These are phyloP conservation scores for Cynoglossus semilaevis DNA, from an alignment of 2,113 vertebrate species.

Conservation along the genomic window DNA sequence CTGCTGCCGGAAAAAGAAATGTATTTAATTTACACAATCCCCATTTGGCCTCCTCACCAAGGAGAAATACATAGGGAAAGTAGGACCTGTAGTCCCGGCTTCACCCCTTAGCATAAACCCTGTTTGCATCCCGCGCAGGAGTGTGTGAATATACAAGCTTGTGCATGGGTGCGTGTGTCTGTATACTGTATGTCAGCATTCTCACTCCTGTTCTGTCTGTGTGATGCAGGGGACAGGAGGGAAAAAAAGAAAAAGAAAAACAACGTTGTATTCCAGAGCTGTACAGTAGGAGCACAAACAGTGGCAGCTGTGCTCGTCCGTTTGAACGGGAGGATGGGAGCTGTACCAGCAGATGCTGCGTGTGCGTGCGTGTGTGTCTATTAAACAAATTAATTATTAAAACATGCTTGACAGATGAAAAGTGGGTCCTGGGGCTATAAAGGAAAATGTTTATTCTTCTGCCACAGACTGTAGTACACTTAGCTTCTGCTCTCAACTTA, in stretches of 20 bases:
- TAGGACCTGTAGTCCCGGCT: conserved; percentile 47
- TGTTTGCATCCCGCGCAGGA: conserved; percentile 16
- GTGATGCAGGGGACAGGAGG: conserved; percentile 16
- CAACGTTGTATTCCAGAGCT: conserved; percentile 65
- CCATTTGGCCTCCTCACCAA: conserved; percentile 70
- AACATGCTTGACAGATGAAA: conserved; percentile 83
- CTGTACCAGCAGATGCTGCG: conserved; percentile 78
- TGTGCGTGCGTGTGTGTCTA: conserved; percentile 64
- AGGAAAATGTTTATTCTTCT: conserved; percentile 82
- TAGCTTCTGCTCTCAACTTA: conserved; percentile 73
- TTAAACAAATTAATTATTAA: conserved; percentile 84
- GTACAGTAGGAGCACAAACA: conserved; percentile 67
- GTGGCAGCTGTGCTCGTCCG: conserved; percentile 74
- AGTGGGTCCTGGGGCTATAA: conserved; percentile 78
- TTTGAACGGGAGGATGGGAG: conserved; percentile 75
- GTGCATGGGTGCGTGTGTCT: conserved; percentile 31
- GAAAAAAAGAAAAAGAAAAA: conserved; percentile 12
- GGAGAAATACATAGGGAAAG: conserved; percentile 65
- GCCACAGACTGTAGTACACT: conserved; percentile 77
- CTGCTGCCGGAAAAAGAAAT: conserved; percentile 76
- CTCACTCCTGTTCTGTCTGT: conserved; percentile 38
- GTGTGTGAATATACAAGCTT: conserved; percentile 39
- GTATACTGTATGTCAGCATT: conserved; percentile 45
- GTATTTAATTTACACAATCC: conserved; percentile 82
- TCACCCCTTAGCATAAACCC: conserved; percentile 47